Evolutionary conservation across 2,797 vertebrate genomes (phyloP).

Genomic region (Chelmon rostratus): DNA sequence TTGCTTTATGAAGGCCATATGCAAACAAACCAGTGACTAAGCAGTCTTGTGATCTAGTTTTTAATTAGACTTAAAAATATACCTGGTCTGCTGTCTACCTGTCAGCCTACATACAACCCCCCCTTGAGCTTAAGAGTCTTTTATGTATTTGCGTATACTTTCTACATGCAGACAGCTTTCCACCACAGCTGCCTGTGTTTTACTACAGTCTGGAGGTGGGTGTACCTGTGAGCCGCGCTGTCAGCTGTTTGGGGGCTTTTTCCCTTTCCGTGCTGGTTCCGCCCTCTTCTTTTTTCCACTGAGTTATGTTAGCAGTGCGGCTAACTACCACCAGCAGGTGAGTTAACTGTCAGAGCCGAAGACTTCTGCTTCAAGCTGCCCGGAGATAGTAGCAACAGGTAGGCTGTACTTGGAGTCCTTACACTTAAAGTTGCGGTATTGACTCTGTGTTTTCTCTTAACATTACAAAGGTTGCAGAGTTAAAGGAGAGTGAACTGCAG

Average conservation of each 20-base stretch:
- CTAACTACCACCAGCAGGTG: background rate
- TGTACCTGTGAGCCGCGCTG: background rate
- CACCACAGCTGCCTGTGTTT: background rate
- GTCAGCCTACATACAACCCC: too few relatives aligned
- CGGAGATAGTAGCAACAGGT: constrained; percentile 16
- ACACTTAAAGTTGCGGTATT: rapidly evolving
- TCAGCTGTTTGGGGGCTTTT: background rate
- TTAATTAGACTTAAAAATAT: background rate
- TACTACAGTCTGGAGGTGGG: too few relatives aligned
- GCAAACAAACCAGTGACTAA: background rate
- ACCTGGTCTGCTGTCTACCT: background rate
- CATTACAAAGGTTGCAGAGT: too few relatives aligned
- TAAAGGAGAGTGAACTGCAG: background rate
- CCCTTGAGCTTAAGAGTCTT: background rate
- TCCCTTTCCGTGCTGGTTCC: too few relatives aligned
- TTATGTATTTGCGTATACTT: too few relatives aligned
- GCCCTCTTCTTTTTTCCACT: constrained; percentile 9
- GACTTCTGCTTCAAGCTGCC: background rate
- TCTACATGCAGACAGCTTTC: too few relatives aligned
- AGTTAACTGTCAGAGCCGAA: background rate
- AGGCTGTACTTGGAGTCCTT: background rate
- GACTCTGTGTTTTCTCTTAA: too few relatives aligned
- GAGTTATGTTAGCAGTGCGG: background rate
- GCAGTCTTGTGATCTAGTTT: background rate
- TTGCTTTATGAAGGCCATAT: background rate